phyloP scores from a whole-genome alignment of 2,888 invertebrate species.

The Campoletis raptor region DNA sequence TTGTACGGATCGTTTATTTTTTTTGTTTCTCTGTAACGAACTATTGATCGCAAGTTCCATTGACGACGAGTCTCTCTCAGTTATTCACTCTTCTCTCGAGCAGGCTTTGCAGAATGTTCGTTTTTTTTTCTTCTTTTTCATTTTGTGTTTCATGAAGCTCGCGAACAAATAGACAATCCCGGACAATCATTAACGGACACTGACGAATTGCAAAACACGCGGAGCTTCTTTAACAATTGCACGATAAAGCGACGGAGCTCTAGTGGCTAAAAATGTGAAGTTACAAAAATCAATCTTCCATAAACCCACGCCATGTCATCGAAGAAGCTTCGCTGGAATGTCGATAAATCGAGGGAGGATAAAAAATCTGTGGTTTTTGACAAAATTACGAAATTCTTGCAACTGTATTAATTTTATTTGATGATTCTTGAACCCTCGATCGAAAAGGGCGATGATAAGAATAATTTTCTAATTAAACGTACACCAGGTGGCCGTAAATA shows the following conservation, averaged over 20 bases:
- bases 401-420: neutral
- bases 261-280: conserved; percentile 11
- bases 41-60: conserved; percentile 81
- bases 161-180: conserved; percentile 38
- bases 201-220: conserved; percentile 80
- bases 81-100: conserved; percentile 3
- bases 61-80: conserved; percentile 67
- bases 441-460: conserved; percentile 77
- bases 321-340: neutral
- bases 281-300: conserved; percentile 35
- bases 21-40: conserved; percentile 83
- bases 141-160: conserved; percentile 32
- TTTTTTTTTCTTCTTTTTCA: conserved; percentile 3
- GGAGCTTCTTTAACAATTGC: neutral
- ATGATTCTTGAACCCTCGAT: conserved; percentile 69
- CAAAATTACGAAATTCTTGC: neutral
- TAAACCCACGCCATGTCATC: conserved; percentile 57
- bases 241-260: conserved; percentile 14
- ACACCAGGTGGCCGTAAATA: conserved; percentile 75
- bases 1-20: conserved; percentile 78
- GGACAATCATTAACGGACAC: conserved; percentile 80
- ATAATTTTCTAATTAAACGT: conserved; percentile 82
- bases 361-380: neutral
- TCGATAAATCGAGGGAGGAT: conserved; percentile 31
- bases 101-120: neutral